These are phyloP conservation scores for Athene noctua DNA, from an alignment of 2,113 vertebrate species.

Conservation along the genomic window DNA sequence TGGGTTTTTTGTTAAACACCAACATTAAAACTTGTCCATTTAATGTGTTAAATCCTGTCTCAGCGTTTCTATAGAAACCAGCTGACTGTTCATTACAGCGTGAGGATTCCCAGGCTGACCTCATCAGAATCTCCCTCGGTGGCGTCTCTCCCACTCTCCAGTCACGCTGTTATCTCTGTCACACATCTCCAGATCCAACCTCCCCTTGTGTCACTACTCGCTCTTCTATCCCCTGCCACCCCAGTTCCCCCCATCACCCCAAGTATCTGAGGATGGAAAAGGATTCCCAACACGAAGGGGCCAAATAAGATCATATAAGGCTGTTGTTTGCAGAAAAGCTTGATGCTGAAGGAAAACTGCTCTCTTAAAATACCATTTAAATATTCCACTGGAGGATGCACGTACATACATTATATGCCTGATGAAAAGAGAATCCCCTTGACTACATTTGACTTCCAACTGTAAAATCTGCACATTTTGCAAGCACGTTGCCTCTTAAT, in stretches of 20 bases:
- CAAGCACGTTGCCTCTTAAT: not conserved
- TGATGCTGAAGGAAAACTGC: not conserved
- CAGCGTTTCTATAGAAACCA: not conserved
- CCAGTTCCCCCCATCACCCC: too few relatives aligned
- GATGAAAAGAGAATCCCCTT: not conserved
- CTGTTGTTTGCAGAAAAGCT: not conserved
- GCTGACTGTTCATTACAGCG: not conserved
- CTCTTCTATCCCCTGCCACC: not conserved
- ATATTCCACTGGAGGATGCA: not conserved
- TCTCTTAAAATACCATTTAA: not conserved
- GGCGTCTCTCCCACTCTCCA: not conserved
- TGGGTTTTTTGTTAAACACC: not conserved
- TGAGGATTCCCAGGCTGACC: constrained; percentile 34
- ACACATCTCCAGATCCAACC: accelerated
- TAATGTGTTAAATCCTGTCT: not conserved
- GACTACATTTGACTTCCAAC: not conserved
- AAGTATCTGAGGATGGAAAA: not conserved
- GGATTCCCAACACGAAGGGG: not conserved
- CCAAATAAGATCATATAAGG: not conserved
- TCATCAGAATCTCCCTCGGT: not conserved
- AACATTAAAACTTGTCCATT: not conserved
- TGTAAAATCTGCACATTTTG: not conserved
- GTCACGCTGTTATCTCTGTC: not conserved
- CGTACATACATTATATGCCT: not conserved
- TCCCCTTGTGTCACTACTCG: not conserved